Percentiles rank a stretch among this genome's conserved stretches.
Conservation (phyloP, 2,113 vertebrate genomes). For the Serinus canaria region DNA sequence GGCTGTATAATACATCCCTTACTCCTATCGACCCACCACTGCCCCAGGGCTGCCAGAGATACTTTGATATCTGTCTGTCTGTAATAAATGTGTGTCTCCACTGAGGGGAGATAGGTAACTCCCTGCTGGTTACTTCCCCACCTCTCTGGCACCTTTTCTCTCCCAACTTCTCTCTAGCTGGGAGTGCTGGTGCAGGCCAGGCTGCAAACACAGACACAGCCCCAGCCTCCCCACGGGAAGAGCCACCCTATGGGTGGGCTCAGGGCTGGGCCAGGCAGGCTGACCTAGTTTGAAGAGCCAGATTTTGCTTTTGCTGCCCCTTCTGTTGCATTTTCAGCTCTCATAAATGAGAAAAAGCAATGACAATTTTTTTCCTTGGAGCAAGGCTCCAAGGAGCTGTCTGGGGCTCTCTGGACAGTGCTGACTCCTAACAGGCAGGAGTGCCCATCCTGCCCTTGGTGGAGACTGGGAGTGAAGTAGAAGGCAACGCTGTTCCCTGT, state of each 20-base stretch:
- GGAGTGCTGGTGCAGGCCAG: rapidly evolving
- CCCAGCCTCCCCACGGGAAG: background rate
- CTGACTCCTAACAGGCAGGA: background rate
- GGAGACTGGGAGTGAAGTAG: background rate
- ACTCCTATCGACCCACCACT: background rate
- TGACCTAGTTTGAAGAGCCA: background rate
- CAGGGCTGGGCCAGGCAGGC: background rate
- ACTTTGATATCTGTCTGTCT: background rate
- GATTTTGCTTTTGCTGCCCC: background rate
- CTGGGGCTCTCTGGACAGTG: background rate
- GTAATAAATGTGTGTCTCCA: background rate
- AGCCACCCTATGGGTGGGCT: background rate
- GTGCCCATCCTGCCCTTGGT: rapidly evolving
- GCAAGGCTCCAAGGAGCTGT: background rate
- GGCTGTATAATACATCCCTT: background rate
- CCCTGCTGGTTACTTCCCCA: background rate
- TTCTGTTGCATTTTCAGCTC: background rate
- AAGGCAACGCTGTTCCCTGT: background rate
- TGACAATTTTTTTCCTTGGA: background rate
- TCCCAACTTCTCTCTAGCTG: background rate
- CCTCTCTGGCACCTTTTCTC: background rate
- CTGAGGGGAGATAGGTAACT: background rate
- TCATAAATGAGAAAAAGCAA: background rate
- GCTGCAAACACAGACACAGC: background rate
- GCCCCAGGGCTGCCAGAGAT: background rate